A percentile compares a stretch with the other conserved stretches of the same genome.
Evolutionary conservation across 1,140 invertebrate species (phyloP).

Genomic region (Babylonia areolata): DNA sequence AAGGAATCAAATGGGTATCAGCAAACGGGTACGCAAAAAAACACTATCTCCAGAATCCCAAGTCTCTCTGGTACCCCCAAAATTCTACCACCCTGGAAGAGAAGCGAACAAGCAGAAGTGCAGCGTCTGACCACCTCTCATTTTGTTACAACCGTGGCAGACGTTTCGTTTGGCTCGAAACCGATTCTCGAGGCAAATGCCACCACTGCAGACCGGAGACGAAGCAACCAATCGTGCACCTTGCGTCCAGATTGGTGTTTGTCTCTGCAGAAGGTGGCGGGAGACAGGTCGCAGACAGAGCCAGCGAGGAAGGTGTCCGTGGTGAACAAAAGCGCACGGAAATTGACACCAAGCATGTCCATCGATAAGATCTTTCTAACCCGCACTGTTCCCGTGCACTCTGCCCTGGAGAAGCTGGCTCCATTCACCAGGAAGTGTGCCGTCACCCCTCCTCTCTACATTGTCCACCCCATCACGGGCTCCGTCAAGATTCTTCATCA

Average conservation of each 20-base stretch:
- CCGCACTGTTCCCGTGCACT: not conserved
- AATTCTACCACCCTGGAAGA: no score
- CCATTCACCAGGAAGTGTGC: not conserved
- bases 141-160: no score
- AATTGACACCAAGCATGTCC: not conserved
- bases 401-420: not conserved
- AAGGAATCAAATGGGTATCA: not conserved
- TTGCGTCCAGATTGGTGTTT: not conserved
- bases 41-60: not conserved
- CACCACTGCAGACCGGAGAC: not conserved
- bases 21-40: not conserved
- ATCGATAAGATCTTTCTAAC: not conserved
- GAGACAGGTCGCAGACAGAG: not conserved
- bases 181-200: not conserved
- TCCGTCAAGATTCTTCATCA: slow-evolving; percentile 3
- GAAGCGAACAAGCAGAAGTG: no score
- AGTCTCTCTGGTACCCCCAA: not conserved
- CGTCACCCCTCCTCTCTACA: slow-evolving; percentile 8
- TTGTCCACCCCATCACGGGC: slow-evolving; percentile 37
- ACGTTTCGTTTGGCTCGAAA: not conserved
- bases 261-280: not conserved
- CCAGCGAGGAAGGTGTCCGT: not conserved
- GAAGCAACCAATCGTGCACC: not conserved
- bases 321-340: not conserved
- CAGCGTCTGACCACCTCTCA: no score